phyloP scores from a whole-genome alignment of 2,113 vertebrate species.

The Ailurus styani region DNA sequence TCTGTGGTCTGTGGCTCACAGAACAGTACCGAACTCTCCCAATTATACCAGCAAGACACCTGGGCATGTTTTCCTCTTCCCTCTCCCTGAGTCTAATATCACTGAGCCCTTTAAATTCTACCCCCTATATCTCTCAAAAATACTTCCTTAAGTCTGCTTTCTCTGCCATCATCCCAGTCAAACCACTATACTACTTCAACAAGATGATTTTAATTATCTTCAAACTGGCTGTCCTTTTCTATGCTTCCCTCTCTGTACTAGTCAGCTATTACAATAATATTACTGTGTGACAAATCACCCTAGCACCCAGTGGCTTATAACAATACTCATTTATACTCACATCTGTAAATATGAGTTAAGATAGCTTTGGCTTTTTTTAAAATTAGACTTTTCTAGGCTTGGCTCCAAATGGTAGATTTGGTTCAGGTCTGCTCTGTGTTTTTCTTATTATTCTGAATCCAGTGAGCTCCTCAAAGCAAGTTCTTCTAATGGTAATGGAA shows the following conservation, averaged over 20 bases:
- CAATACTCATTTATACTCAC: neutral
- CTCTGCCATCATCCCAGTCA: neutral
- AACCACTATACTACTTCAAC: neutral
- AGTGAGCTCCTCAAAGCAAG: neutral
- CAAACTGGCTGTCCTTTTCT: neutral
- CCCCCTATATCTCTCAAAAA: neutral
- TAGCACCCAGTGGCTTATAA: neutral
- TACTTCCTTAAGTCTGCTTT: neutral
- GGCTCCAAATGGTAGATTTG: neutral
- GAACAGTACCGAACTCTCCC: neutral
- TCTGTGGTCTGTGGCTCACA: neutral
- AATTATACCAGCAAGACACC: neutral
- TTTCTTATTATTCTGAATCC: neutral
- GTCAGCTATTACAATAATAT: neutral
- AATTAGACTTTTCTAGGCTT: neutral
- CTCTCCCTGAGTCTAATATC: neutral
- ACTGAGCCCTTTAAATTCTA: neutral
- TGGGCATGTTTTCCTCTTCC: neutral
- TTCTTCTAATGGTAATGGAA: neutral
- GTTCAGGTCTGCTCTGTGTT: neutral
- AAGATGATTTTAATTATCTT: neutral
- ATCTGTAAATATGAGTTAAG: neutral
- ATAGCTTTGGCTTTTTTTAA: neutral
- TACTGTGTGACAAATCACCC: neutral
- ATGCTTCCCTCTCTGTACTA: neutral